Conservation (phyloP, 2,113 vertebrate genomes). For the Excalfactoria chinensis region DNA sequence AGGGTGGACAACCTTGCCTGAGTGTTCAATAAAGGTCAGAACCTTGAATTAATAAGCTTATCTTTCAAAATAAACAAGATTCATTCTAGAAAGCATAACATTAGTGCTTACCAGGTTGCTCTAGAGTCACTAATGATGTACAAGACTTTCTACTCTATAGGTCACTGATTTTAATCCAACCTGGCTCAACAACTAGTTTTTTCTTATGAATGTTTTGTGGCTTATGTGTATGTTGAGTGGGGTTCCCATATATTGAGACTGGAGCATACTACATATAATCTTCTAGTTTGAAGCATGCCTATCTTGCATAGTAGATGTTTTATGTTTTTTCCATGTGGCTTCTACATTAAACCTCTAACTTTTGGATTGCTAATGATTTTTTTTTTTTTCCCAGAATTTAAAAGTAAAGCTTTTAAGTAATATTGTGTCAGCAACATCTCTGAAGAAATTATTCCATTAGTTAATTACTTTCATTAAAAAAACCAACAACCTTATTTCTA, state of each 20-base stretch:
- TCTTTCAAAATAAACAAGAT: constrained; percentile 65
- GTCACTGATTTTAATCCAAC: constrained; percentile 64
- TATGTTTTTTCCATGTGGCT: not conserved
- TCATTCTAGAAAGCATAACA: constrained; percentile 51
- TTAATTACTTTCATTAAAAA: constrained; percentile 18
- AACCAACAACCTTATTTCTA: not conserved
- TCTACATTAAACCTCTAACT: not conserved
- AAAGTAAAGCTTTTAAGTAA: not conserved
- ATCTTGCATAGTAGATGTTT: not conserved
- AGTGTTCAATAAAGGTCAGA: constrained; percentile 57
- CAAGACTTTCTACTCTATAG: constrained; percentile 47
- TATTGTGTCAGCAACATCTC: not conserved
- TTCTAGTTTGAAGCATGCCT: not conserved
- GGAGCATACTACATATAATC: not conserved
- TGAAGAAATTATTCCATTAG: not conserved
- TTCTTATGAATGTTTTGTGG: not conserved
- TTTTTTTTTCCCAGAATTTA: not conserved
- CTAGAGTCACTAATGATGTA: constrained; percentile 50
- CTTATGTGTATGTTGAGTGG: not conserved
- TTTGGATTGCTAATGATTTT: not conserved
- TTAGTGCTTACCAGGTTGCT: constrained; percentile 31
- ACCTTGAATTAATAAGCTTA: constrained; percentile 62
- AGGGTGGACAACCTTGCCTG: constrained; percentile 26
- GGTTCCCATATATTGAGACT: not conserved
- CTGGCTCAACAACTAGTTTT: constrained; percentile 1